Percentiles rank a stretch among this genome's conserved stretches.
phyloP scores from a whole-genome alignment of 2,797 vertebrate species.

The Squalus acanthias region DNA sequence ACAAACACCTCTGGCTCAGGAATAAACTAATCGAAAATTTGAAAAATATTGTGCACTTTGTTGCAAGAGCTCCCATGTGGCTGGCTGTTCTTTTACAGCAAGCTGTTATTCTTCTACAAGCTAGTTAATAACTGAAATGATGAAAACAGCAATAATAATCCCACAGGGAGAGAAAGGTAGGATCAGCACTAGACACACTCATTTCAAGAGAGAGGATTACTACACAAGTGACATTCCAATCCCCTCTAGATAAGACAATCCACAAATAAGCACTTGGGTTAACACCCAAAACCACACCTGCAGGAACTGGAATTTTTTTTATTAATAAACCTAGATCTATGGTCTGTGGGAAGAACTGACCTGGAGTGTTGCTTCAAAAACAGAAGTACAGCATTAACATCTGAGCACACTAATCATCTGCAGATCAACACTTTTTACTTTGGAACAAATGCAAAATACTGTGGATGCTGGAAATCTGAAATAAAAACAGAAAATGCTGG shows the following conservation, averaged over 20 bases:
- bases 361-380: neutral
- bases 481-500: neutral
- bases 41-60: neutral
- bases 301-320: neutral
- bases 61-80: neutral
- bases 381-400: neutral
- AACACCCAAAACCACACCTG: neutral
- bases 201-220: neutral
- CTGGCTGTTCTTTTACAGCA: neutral
- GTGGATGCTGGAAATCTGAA: neutral
- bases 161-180: neutral
- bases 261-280: neutral
- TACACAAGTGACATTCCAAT: neutral
- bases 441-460: neutral
- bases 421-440: neutral
- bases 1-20: neutral
- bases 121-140: neutral
- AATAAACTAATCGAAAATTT: neutral
- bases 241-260: neutral
- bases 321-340: neutral
- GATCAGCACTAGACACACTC: neutral
- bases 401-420: neutral
- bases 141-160: neutral
- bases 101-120: neutral
- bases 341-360: neutral